These are phyloP conservation scores for Oreochromis aureus DNA, from an alignment of 2,113 vertebrate genomes.

Conservation along the genomic window DNA sequence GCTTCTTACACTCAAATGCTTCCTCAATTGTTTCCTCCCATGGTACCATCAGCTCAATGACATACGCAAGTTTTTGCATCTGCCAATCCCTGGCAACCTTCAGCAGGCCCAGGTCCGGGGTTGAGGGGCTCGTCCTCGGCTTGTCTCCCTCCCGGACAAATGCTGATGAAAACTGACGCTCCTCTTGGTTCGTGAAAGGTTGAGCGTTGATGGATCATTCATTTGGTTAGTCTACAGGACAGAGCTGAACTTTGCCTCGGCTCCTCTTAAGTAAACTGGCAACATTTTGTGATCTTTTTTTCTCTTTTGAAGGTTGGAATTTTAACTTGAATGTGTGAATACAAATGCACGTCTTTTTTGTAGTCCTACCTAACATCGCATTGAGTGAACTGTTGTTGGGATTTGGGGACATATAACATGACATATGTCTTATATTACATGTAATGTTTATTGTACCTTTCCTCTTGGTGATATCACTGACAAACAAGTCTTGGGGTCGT, in stretches of 20 bases:
- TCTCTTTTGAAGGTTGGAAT: background rate
- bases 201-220: too few species aligned
- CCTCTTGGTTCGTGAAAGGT: too few species aligned
- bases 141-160: too few species aligned
- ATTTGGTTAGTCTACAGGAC: background rate
- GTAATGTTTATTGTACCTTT: slow-evolving; percentile 21
- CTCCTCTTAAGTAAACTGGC: background rate
- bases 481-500: slow-evolving; percentile 58
- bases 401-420: background rate
- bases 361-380: background rate
- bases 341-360: background rate
- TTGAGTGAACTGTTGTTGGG: background rate
- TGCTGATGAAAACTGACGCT: too few species aligned
- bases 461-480: slow-evolving; percentile 5
- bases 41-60: too few species aligned
- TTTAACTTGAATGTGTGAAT: too few species aligned
- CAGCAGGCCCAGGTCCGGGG: too few species aligned
- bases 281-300: background rate
- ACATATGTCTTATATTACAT: background rate
- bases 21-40: too few species aligned
- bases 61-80: too few species aligned
- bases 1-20: too few species aligned
- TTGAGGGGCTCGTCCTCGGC: too few species aligned
- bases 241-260: background rate
- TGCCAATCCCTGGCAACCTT: too few species aligned